Evolutionary conservation across 2,113 vertebrate genomes (phyloP).

Genomic region (Aleadryas rufinucha): DNA sequence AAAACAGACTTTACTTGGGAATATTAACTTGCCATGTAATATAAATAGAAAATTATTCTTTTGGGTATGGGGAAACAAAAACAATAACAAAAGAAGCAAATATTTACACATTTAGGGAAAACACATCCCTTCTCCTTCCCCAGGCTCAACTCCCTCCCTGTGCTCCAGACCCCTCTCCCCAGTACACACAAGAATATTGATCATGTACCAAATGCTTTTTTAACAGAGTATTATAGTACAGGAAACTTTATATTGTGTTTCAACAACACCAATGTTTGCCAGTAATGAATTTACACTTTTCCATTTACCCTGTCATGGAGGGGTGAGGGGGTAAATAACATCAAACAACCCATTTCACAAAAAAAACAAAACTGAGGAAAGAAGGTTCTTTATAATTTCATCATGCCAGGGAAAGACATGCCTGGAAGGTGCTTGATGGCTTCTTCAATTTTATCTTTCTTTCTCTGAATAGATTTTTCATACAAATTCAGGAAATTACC

Average conservation of each 20-base stretch:
- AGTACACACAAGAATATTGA: neutral
- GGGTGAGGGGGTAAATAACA: neutral
- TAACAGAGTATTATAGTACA: neutral
- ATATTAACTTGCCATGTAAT: neutral
- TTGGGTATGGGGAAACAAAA: neutral
- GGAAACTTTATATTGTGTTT: neutral
- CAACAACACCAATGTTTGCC: neutral
- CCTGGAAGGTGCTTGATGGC: neutral
- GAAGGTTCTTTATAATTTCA: neutral
- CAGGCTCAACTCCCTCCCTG: neutral
- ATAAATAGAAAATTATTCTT: neutral
- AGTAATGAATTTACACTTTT: neutral
- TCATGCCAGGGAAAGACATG: neutral
- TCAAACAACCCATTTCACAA: neutral
- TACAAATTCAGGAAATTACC: neutral
- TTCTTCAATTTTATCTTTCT: neutral
- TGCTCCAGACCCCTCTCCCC: neutral
- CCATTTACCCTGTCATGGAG: neutral
- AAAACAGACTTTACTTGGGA: neutral
- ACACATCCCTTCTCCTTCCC: neutral
- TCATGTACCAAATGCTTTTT: neutral
- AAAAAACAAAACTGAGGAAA: neutral
- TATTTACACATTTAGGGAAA: neutral
- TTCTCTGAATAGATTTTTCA: neutral
- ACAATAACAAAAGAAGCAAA: neutral